A percentile compares a stretch with the other conserved stretches of the same genome.
Conservation (phyloP, 2,888 invertebrate genomes). For the Alviniconcha strummeri region DNA sequence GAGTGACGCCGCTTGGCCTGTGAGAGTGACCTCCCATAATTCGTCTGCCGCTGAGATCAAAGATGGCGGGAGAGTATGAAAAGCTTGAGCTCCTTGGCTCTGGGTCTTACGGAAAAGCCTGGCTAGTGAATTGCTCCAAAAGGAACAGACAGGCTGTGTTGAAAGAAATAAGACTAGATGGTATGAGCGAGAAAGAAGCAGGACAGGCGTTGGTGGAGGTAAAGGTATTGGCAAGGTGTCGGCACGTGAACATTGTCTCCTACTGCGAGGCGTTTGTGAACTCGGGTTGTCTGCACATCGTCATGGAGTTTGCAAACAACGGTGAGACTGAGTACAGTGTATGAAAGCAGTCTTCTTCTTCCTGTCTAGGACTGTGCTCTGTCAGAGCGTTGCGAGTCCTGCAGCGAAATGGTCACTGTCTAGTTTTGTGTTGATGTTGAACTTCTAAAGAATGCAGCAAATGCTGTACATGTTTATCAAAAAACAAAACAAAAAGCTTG, state of each 20-base stretch:
- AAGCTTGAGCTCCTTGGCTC: slow-evolving; percentile 57
- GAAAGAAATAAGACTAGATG: slow-evolving; percentile 57
- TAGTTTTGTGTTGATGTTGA: not conserved
- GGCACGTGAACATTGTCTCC: slow-evolving; percentile 64
- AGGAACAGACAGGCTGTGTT: slow-evolving; percentile 53
- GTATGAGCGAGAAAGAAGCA: slow-evolving; percentile 45
- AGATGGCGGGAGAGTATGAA: slow-evolving; percentile 61
- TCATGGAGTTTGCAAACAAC: slow-evolving; percentile 67
- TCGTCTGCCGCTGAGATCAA: slow-evolving; percentile 26
- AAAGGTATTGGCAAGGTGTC: slow-evolving; percentile 58
- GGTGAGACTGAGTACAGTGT: slow-evolving; percentile 49
- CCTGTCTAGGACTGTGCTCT: not conserved
- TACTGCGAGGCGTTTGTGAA: slow-evolving; percentile 65
- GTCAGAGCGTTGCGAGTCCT: not conserved
- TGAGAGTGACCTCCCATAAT: slow-evolving; percentile 17
- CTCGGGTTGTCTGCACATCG: slow-evolving; percentile 56
- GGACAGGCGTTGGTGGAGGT: slow-evolving; percentile 62
- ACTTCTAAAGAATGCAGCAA: not conserved
- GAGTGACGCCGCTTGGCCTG: not conserved
- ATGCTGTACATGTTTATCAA: not conserved
- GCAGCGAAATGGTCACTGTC: not conserved
- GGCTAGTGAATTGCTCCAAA: slow-evolving; percentile 53
- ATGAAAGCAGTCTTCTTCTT: not conserved
- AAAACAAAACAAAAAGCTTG: no score
- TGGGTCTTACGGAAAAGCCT: slow-evolving; percentile 67